phyloP scores from a whole-genome alignment of 2,797 vertebrate genomes.

The Philypnodon macrostomus region DNA sequence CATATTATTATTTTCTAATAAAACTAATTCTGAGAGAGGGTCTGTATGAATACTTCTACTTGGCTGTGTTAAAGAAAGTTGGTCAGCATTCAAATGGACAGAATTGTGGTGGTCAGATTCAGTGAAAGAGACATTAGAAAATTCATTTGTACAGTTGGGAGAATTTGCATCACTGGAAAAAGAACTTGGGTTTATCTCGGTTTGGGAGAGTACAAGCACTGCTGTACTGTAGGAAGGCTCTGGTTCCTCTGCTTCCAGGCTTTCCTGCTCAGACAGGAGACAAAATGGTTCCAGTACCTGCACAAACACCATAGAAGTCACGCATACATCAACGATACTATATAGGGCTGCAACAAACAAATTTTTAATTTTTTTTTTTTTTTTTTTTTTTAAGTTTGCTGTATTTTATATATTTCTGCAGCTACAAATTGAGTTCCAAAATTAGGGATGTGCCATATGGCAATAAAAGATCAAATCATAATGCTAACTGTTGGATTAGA shows the following conservation, averaged over 20 bases:
- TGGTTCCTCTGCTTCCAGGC: constrained; percentile 48
- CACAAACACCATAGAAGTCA: constrained; percentile 74
- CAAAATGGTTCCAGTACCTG: constrained; percentile 80
- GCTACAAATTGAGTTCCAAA: too few relatives aligned
- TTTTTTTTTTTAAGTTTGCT: too few relatives aligned
- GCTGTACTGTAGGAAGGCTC: constrained; percentile 38
- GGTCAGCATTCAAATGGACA: constrained; percentile 12
- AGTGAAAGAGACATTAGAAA: constrained; percentile 16
- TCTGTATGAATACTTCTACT: constrained; percentile 19
- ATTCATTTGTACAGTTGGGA: constrained; percentile 32
- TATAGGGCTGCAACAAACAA: too few relatives aligned
- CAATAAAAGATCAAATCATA: too few relatives aligned
- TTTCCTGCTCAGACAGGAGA: constrained; percentile 70
- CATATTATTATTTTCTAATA: constrained; percentile 29
- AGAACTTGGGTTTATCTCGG: constrained; percentile 48
- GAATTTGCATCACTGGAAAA: constrained; percentile 36
- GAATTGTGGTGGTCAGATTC: constrained; percentile 21
- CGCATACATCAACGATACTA: too few relatives aligned
- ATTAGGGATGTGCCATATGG: too few relatives aligned
- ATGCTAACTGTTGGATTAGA: too few relatives aligned
- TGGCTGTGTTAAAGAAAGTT: constrained; percentile 24
- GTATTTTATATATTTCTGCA: too few relatives aligned
- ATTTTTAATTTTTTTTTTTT: too few relatives aligned
- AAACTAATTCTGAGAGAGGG: constrained; percentile 19
- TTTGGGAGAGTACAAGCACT: constrained; percentile 44